phyloP scores from a whole-genome alignment of 1,140 invertebrate species.

The Sycophaga agraensis region DNA sequence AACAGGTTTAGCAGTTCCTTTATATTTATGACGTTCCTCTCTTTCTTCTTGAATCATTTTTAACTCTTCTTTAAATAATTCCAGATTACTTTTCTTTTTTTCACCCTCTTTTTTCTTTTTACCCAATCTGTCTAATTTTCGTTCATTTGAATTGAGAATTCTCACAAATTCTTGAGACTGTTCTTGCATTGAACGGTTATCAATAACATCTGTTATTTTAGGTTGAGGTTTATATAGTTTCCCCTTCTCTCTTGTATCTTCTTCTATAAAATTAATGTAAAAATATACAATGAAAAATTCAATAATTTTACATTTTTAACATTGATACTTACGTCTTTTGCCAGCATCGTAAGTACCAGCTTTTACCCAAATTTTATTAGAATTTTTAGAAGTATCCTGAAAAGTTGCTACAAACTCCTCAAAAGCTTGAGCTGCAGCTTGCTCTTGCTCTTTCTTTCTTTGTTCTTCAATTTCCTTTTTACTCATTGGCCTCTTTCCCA shows the following conservation, averaged over 20 bases:
- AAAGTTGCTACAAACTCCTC: constrained; percentile 98
- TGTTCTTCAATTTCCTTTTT: constrained; percentile 87
- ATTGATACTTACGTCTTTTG: constrained; percentile 78
- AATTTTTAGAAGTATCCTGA: constrained; percentile 80
- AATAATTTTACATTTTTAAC: constrained; percentile 2
- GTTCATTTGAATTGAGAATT: constrained; percentile 62
- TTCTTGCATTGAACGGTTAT: constrained; percentile 56
- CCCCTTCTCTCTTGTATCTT: constrained; percentile 85
- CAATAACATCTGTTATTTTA: constrained; percentile 64
- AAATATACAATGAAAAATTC: constrained; percentile 1
- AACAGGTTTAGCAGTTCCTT: constrained; percentile 60
- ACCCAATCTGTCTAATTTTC: constrained; percentile 67
- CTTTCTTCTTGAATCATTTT: constrained; percentile 95
- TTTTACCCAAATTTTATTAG: constrained; percentile 93
- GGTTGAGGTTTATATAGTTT: constrained; percentile 93
- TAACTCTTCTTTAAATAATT: constrained; percentile 94
- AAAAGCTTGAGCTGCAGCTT: constrained; percentile 84
- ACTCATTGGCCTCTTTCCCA: constrained; percentile 77
- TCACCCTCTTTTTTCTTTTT: constrained; percentile 83
- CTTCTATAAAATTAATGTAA: constrained; percentile 65
- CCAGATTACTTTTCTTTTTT: constrained; percentile 96
- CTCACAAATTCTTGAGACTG: constrained; percentile 74
- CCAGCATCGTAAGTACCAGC: constrained; percentile 95
- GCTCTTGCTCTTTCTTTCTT: constrained; percentile 85
- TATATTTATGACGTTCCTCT: constrained; percentile 92